phyloP scores from a whole-genome alignment of 2,797 vertebrate genomes.

The Manis pentadactyla region DNA sequence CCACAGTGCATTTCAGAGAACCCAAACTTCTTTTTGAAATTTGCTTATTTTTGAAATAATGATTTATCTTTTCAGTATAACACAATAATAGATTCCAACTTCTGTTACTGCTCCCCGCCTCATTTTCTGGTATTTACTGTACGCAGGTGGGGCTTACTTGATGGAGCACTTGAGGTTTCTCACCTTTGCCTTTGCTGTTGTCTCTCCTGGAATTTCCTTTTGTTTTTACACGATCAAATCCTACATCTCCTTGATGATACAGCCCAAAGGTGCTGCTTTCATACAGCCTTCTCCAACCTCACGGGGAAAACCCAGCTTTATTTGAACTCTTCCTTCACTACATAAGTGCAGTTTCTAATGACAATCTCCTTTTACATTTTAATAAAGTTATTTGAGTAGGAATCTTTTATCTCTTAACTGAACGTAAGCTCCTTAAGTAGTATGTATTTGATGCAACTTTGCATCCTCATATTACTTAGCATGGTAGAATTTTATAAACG shows the following conservation, averaged over 20 bases:
- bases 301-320: not conserved
- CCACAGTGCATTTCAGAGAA: not conserved
- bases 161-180: not conserved
- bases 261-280: not conserved
- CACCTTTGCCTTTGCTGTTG: not conserved
- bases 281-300: not conserved
- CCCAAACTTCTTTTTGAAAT: not conserved
- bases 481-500: not conserved
- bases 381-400: not conserved
- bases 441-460: not conserved
- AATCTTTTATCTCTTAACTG: not conserved
- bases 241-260: not conserved
- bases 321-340: not conserved
- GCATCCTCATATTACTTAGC: not conserved
- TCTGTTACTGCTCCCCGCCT: not conserved
- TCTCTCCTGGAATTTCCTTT: not conserved
- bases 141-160: not conserved
- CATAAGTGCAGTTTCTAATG: not conserved
- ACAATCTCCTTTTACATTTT: not conserved
- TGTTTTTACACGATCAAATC: not conserved
- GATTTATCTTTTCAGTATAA: not conserved
- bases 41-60: not conserved
- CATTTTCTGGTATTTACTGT: not conserved
- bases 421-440: not conserved
- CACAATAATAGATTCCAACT: not conserved